Evolutionary conservation across 23 tunicate species (phyloP), one percentile per base, ranked within the genome.

Genomic region (Halocynthia aurantium): DNA sequence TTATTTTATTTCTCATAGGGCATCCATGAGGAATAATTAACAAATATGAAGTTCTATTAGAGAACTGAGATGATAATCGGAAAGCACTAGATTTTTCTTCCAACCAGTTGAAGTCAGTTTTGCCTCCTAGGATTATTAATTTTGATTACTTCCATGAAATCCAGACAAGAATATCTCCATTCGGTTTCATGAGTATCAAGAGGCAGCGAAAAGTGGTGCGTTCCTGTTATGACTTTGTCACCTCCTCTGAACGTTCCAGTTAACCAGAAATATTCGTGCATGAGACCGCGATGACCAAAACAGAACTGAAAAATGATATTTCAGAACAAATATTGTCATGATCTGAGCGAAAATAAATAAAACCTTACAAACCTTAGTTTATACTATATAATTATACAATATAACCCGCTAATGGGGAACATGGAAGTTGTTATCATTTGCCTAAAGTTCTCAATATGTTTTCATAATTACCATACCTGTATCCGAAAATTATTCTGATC

Each of bases 91-190:
- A 58, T 58, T 58, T 58, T 31, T 4, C 44, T 31, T 4, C 4
- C 44, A 31, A 31, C 44, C 2, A 0, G 4, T 31, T 31, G 44
- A 31, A 31, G 44, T 31, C 44, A 31, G 44, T 31, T 31, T 31
- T 31, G 4, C 44, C 44, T 60, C 17, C 64, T 60, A 60, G n/a
- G 17, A 60, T 60, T n/a, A 60, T 18, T 60, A 60, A 4, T n/a
- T 15, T 18, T 2, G 15, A 61, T 69, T 68, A 78, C 86, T 50
- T 31, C 15, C 11, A 75, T 22, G 5, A 82, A 72, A 75, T 82
- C 74, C 8, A 82, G 57, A 61, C 86, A 82, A 12, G 86, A 82
- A 51, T 82, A 82, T 64, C 72, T 22, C 86, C 86, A 82, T 12
- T 62, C 74, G 9, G 55, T 74, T 13, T 74, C 78, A 10, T 53